phyloP scores from a whole-genome alignment of 1,140 invertebrate species.

The Drosophila parvula region DNA sequence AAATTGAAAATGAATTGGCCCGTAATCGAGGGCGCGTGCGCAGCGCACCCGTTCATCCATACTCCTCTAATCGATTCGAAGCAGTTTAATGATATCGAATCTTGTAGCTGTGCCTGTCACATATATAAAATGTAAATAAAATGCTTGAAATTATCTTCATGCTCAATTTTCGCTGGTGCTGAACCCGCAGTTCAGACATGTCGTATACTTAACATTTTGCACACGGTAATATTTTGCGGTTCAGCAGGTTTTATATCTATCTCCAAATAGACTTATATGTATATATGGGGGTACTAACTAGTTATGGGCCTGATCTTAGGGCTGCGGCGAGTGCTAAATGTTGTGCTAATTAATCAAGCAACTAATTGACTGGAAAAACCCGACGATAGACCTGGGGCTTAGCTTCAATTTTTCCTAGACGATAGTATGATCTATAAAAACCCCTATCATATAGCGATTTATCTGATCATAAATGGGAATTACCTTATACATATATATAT shows the following conservation, averaged over 20 bases:
- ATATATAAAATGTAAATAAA: slow-evolving; percentile 26
- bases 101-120: slow-evolving; percentile 42
- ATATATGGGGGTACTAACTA: slow-evolving; percentile 27
- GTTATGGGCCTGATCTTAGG: slow-evolving; percentile 35
- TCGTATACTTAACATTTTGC: slow-evolving; percentile 49
- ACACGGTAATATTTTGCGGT: slow-evolving; percentile 43
- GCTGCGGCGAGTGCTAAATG: slow-evolving; percentile 39
- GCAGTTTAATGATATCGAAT: slow-evolving; percentile 74
- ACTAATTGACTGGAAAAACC: slow-evolving; percentile 71
- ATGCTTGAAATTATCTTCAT: slow-evolving; percentile 30
- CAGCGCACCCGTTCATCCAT: slow-evolving; percentile 28
- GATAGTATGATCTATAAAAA: slow-evolving; percentile 26
- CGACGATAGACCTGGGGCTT: slow-evolving; percentile 37
- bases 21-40: slow-evolving; percentile 75
- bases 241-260: slow-evolving; percentile 29
- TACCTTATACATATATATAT: slow-evolving; percentile 18
- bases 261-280: background rate
- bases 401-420: slow-evolving; percentile 33
- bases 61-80: slow-evolving; percentile 66
- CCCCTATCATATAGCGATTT: background rate
- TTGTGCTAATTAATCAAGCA: slow-evolving; percentile 64
- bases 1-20: slow-evolving; percentile 66
- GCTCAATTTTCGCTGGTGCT: slow-evolving; percentile 28
- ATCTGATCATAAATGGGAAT: slow-evolving; percentile 46
- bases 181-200: slow-evolving; percentile 39